These are phyloP conservation scores for Metaphire vulgaris DNA, from an alignment of 1,140 invertebrate species.

Conservation along the genomic window DNA sequence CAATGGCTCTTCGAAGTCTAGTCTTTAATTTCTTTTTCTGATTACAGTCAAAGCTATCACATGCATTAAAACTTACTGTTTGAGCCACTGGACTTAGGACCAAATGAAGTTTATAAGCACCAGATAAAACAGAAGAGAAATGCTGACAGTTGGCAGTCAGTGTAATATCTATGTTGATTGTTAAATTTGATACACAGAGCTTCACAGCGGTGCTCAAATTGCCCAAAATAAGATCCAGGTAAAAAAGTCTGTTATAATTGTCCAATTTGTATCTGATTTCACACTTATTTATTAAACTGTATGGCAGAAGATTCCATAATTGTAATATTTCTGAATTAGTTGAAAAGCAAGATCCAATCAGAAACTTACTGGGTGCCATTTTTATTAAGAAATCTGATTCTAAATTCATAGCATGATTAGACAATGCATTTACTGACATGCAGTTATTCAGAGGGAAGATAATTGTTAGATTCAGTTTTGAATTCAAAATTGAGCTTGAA, in stretches of 20 bases:
- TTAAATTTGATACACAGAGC: background rate
- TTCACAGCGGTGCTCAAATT: background rate
- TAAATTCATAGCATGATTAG: background rate
- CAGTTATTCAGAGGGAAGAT: background rate
- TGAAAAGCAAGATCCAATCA: background rate
- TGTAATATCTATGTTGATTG: background rate
- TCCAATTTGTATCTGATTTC: background rate
- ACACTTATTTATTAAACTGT: background rate
- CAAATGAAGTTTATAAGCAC: background rate
- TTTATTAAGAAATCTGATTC: background rate
- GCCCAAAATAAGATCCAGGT: background rate
- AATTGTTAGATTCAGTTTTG: background rate
- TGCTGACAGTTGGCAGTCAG: background rate
- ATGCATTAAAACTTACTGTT: too few species aligned
- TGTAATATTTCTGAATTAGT: background rate
- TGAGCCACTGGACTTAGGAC: too few species aligned
- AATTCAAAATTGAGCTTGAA: background rate
- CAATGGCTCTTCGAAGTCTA: background rate
- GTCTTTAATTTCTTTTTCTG: too few species aligned
- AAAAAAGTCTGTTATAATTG: background rate
- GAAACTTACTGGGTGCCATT: too few species aligned
- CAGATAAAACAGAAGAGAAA: background rate
- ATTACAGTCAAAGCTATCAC: too few species aligned
- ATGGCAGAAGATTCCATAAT: background rate
- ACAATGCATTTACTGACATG: background rate